These are phyloP conservation scores for Danio aesculapii DNA, from an alignment of 2,797 vertebrate genomes.

Conservation along the genomic window DNA sequence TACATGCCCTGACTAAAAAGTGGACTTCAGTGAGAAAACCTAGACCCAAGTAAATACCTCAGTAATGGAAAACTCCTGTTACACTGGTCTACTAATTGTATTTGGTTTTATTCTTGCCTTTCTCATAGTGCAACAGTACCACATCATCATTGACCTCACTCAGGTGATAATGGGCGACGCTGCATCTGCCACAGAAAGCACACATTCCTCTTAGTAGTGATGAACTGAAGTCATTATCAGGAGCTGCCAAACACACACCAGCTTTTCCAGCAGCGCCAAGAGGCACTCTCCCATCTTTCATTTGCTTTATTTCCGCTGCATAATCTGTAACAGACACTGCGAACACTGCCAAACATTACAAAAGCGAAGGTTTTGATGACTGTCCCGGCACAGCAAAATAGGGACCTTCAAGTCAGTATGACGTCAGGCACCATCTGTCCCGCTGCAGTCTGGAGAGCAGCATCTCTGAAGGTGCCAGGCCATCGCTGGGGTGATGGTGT, in stretches of 20 bases:
- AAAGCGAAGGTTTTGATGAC: slow-evolving; percentile 12
- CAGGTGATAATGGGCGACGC: slow-evolving; percentile 15
- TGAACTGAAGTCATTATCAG: not conserved
- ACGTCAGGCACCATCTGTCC: slow-evolving; percentile 74
- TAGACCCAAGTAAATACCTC: not conserved
- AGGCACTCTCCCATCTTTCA: slow-evolving; percentile 6
- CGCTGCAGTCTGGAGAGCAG: slow-evolving; percentile 54
- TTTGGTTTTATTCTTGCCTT: not conserved
- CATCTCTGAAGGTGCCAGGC: slow-evolving; percentile 52
- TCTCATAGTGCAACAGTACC: not conserved
- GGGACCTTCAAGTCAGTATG: slow-evolving; percentile 53
- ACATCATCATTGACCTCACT: not conserved
- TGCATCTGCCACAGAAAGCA: slow-evolving; percentile 23
- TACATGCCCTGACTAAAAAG: not conserved
- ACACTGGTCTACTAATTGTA: not conserved
- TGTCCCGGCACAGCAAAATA: slow-evolving; percentile 28
- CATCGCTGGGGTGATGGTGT: slow-evolving; percentile 58
- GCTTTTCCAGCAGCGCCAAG: not conserved
- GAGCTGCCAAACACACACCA: not conserved
- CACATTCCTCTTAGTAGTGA: slow-evolving; percentile 20
- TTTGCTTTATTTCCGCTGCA: slow-evolving; percentile 27
- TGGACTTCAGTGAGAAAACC: not conserved
- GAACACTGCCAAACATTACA: slow-evolving; percentile 32
- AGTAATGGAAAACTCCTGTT: not conserved
- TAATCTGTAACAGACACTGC: slow-evolving; percentile 19